Evolutionary conservation across 2,888 invertebrate genomes (phyloP).

Genomic region (Philonicus albiceps): DNA sequence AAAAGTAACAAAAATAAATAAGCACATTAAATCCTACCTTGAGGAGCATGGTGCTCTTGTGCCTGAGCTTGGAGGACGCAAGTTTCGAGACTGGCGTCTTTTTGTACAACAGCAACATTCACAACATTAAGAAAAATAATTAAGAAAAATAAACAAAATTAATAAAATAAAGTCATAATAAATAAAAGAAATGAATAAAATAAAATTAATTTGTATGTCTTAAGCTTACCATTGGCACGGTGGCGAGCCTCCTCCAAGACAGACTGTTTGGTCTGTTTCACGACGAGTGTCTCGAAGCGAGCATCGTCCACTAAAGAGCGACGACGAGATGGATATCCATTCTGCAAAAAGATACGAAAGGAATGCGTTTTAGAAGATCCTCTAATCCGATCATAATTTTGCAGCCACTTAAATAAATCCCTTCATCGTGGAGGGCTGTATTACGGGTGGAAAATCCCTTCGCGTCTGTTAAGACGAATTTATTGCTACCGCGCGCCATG

Average conservation of each 20-base stretch:
- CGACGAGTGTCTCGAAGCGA: slow-evolving; percentile 94
- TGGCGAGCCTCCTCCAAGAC: slow-evolving; percentile 90
- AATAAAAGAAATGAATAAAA: slow-evolving; percentile 48
- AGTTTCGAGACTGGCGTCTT: slow-evolving; percentile 73
- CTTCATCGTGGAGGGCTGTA: background rate
- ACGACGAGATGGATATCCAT: slow-evolving; percentile 94
- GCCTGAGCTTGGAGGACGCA: slow-evolving; percentile 68
- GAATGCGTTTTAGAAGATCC: slow-evolving; percentile 37
- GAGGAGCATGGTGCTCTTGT: slow-evolving; percentile 56
- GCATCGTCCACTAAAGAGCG: slow-evolving; percentile 98
- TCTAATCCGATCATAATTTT: slow-evolving; percentile 31
- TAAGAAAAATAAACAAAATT: slow-evolving; percentile 47
- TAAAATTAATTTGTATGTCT: slow-evolving; percentile 22
- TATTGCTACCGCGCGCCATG: background rate
- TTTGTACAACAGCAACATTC: slow-evolving; percentile 52
- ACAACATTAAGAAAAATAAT: slow-evolving; percentile 50
- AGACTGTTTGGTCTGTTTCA: slow-evolving; percentile 93
- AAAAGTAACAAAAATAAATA: slow-evolving; percentile 36
- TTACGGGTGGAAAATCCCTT: slow-evolving; percentile 10
- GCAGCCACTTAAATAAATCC: slow-evolving; percentile 9
- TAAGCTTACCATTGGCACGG: slow-evolving; percentile 81
- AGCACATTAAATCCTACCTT: slow-evolving; percentile 45
- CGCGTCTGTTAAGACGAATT: slow-evolving; percentile 32
- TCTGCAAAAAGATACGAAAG: slow-evolving; percentile 72
- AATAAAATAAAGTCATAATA: slow-evolving; percentile 49